Conservation (phyloP, 2,113 vertebrate genomes). For the Ageneiosus marmoratus region DNA sequence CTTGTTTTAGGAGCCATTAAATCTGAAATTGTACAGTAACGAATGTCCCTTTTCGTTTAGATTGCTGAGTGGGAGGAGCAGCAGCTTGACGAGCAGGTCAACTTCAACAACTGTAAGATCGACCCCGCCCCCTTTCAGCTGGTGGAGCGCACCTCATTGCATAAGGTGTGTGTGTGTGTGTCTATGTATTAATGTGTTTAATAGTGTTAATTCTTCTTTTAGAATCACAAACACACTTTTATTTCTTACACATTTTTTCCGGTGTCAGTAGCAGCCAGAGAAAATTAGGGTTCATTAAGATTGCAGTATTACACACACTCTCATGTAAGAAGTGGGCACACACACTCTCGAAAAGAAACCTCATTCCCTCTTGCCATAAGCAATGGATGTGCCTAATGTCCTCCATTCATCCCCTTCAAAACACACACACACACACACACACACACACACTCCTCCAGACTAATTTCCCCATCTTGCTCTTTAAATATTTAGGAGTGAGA, state of each 20-base stretch:
- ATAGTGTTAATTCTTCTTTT: background rate
- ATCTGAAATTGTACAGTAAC: no score
- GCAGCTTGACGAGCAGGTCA: no score
- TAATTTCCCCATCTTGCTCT: slow-evolving; percentile 54
- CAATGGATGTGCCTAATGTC: slow-evolving; percentile 57
- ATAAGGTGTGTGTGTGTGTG: no score
- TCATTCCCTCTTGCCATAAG: slow-evolving; percentile 46
- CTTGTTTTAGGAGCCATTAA: no score
- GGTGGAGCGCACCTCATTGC: no score
- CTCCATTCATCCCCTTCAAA: slow-evolving; percentile 57
- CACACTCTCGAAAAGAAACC: slow-evolving; percentile 5
- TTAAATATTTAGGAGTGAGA: slow-evolving; percentile 74
- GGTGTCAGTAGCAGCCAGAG: slow-evolving; percentile 5
- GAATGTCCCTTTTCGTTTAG: no score
- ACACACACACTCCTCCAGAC: slow-evolving; percentile 31
- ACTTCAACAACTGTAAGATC: no score
- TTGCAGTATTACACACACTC: slow-evolving; percentile 15
- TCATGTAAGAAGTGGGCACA: no score
- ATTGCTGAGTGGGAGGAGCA: no score
- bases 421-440: slow-evolving; percentile 35
- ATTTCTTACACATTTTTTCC: slow-evolving; percentile 3
- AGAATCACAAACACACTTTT: no score
- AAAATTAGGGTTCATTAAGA: slow-evolving; percentile 36
- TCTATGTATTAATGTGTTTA: no score
- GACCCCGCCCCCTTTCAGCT: no score